phyloP scores from a whole-genome alignment of 2,113 vertebrate species.

The Bubalus kerabau region DNA sequence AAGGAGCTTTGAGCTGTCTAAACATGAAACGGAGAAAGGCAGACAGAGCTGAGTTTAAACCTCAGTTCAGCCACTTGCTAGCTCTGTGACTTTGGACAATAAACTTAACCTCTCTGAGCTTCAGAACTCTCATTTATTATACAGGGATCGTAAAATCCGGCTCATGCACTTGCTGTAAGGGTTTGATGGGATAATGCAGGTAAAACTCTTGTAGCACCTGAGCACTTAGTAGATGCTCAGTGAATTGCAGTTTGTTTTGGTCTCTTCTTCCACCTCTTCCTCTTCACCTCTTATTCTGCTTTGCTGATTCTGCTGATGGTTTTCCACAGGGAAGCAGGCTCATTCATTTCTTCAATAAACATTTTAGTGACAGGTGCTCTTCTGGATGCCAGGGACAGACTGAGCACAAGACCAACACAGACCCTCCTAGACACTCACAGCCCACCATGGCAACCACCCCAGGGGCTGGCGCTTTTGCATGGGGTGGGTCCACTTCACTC shows the following conservation, averaged over 20 bases:
- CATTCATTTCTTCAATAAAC: not conserved
- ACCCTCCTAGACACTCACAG: not conserved
- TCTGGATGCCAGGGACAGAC: not conserved
- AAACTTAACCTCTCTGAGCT: not conserved
- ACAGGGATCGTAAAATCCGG: not conserved
- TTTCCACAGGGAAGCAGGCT: not conserved
- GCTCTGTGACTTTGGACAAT: not conserved
- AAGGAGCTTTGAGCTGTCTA: not conserved
- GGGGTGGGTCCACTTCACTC: not conserved
- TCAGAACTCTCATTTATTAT: not conserved
- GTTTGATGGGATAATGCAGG: not conserved
- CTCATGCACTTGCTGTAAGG: not conserved
- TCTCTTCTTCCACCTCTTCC: not conserved
- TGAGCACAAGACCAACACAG: not conserved
- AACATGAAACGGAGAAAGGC: not conserved
- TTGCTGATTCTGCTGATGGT: not conserved
- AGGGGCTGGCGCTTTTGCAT: not conserved
- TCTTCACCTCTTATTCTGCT: not conserved
- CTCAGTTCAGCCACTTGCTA: not conserved
- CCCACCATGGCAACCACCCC: rapidly evolving
- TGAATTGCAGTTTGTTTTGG: not conserved
- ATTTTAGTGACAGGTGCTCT: not conserved
- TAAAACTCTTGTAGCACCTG: not conserved
- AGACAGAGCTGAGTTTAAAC: not conserved
- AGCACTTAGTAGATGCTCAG: not conserved